Percentiles rank a stretch among this genome's conserved stretches.
Conservation (phyloP, 2,797 vertebrate species). For the Enoplosus armatus region DNA sequence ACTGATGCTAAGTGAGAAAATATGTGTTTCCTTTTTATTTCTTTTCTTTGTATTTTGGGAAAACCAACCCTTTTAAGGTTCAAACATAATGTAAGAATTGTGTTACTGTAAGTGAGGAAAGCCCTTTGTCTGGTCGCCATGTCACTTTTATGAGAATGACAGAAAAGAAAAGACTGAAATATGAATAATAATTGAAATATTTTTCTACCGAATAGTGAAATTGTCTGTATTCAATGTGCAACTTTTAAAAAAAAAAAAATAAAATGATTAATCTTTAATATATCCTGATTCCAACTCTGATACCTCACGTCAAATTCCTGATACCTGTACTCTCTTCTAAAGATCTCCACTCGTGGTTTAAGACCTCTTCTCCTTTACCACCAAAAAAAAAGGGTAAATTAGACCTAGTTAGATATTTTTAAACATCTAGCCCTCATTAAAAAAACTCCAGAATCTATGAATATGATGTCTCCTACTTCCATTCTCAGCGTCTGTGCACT, state of each 20-base stretch:
- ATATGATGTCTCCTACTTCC: too few relatives aligned
- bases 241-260: too few relatives aligned
- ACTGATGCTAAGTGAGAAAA: not conserved
- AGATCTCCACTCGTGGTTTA: too few relatives aligned
- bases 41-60: not conserved
- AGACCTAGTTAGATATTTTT: too few relatives aligned
- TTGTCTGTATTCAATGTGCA: slow-evolving; percentile 19
- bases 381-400: too few relatives aligned
- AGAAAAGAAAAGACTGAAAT: not conserved
- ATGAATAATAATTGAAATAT: too few relatives aligned
- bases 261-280: slow-evolving; percentile 30
- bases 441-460: too few relatives aligned
- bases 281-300: not conserved
- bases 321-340: not conserved
- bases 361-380: too few relatives aligned
- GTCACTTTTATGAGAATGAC: not conserved
- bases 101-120: not conserved
- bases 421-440: too few relatives aligned
- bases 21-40: not conserved
- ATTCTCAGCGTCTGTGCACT: too few relatives aligned
- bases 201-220: slow-evolving; percentile 23
- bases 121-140: not conserved
- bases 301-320: too few relatives aligned
- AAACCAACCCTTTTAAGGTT: not conserved
- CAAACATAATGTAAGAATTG: not conserved